These are phyloP conservation scores for Pristis pectinata DNA, from an alignment of 2,797 vertebrate species.

Conservation along the genomic window DNA sequence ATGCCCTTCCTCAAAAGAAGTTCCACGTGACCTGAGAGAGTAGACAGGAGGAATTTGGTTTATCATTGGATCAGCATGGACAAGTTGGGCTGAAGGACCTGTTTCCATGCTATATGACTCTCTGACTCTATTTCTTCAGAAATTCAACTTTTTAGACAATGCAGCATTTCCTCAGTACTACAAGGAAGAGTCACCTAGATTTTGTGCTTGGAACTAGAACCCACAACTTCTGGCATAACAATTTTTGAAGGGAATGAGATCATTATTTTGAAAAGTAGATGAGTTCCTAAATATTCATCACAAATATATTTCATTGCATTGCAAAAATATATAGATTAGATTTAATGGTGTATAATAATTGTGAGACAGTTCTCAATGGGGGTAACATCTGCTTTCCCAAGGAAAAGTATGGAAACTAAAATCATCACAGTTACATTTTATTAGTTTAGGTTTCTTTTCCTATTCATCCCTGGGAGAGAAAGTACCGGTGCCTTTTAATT, in stretches of 20 bases:
- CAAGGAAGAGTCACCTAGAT: not conserved
- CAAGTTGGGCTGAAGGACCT: no score
- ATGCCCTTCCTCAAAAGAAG: no score
- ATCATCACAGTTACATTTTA: not conserved
- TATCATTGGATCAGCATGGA: no score
- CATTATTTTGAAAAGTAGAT: not conserved
- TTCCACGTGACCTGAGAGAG: no score
- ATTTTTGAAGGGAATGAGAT: not conserved
- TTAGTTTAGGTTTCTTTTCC: not conserved
- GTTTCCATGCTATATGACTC: not conserved
- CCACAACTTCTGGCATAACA: not conserved
- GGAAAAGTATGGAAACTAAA: not conserved
- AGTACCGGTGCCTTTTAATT: not conserved
- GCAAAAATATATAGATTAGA: not conserved
- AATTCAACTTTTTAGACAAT: not conserved
- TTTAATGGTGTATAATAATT: not conserved
- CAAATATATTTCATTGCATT: not conserved
- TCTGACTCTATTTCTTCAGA: not conserved
- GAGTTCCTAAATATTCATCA: constrained; percentile 1
- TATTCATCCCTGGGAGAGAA: not conserved
- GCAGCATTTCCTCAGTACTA: not conserved
- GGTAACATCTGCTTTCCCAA: not conserved
- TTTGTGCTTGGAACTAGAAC: not conserved
- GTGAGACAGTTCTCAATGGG: not conserved
- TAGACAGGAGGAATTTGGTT: no score